Evolutionary conservation across 2,888 invertebrate species (phyloP).

Genomic region (Steromphala cineraria): DNA sequence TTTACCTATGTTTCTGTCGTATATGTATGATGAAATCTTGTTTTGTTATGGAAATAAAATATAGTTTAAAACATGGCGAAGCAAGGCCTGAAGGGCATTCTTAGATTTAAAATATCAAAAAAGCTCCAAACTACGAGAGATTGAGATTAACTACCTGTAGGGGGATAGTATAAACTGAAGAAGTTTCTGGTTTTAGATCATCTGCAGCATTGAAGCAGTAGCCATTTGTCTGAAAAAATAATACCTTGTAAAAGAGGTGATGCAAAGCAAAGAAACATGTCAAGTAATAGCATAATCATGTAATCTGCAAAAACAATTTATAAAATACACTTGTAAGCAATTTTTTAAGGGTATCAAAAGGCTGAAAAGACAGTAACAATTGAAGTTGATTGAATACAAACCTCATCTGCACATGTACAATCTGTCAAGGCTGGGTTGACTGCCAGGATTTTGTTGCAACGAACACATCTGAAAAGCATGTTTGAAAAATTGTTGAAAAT

Average conservation of each 20-base stretch:
- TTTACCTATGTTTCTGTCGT: too few relatives aligned
- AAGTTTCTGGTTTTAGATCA: slow-evolving; percentile 22
- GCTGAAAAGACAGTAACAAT: too few relatives aligned
- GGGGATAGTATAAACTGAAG: slow-evolving; percentile 9
- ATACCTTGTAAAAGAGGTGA: background rate
- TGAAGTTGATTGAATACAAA: background rate
- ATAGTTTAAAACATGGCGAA: too few relatives aligned
- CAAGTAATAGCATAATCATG: background rate
- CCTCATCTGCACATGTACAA: slow-evolving; percentile 33
- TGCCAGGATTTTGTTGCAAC: slow-evolving; percentile 33
- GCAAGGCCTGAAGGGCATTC: too few relatives aligned
- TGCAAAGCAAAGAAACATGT: background rate
- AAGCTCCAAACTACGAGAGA: too few relatives aligned
- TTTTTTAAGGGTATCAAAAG: too few relatives aligned
- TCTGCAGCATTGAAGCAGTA: slow-evolving; percentile 29
- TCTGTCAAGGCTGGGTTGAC: slow-evolving; percentile 10
- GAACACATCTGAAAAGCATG: slow-evolving; percentile 33
- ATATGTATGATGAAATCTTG: too few relatives aligned
- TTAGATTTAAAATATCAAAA: too few relatives aligned
- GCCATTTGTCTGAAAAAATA: slow-evolving; percentile 35
- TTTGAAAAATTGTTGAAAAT: too few relatives aligned
- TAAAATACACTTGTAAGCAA: too few relatives aligned
- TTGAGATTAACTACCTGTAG: slow-evolving; percentile 1
- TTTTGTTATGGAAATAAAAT: too few relatives aligned
- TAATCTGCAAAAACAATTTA: background rate